phyloP scores from a whole-genome alignment of 2,113 vertebrate species.

The Spilogale gracilis region DNA sequence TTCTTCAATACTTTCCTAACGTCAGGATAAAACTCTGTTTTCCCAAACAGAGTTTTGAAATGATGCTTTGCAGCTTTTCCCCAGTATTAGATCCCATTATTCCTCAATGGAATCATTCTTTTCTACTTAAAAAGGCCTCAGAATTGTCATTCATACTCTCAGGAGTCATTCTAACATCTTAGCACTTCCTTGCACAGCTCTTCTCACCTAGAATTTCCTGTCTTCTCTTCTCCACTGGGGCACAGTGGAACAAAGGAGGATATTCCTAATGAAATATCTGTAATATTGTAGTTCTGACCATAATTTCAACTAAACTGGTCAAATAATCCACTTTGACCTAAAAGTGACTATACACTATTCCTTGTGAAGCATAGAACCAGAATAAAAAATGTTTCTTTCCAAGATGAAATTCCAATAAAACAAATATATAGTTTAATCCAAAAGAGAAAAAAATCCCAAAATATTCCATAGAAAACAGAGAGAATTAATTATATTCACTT shows the following conservation, averaged over 20 bases:
- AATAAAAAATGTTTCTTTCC: not conserved
- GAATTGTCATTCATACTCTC: not conserved
- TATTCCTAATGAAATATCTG: not conserved
- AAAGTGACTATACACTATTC: not conserved
- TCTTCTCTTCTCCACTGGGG: not conserved
- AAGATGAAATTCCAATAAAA: not conserved
- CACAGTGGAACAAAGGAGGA: not conserved
- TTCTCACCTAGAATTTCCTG: not conserved
- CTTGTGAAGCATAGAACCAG: not conserved
- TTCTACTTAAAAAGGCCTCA: not conserved
- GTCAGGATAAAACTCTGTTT: not conserved
- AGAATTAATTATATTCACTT: not conserved
- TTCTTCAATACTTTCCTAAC: constrained; percentile 5
- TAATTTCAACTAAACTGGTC: not conserved
- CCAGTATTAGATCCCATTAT: not conserved
- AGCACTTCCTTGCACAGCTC: not conserved
- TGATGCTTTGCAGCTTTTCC: not conserved
- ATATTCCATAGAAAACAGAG: not conserved
- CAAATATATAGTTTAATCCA: not conserved
- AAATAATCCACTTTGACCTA: not conserved
- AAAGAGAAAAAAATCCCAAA: not conserved
- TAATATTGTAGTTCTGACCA: not conserved
- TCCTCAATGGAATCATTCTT: not conserved
- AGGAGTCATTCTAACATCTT: not conserved
- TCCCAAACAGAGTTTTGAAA: not conserved